Conservation (phyloP, 2,888 invertebrate genomes). For the Microdon myrmicae region DNA sequence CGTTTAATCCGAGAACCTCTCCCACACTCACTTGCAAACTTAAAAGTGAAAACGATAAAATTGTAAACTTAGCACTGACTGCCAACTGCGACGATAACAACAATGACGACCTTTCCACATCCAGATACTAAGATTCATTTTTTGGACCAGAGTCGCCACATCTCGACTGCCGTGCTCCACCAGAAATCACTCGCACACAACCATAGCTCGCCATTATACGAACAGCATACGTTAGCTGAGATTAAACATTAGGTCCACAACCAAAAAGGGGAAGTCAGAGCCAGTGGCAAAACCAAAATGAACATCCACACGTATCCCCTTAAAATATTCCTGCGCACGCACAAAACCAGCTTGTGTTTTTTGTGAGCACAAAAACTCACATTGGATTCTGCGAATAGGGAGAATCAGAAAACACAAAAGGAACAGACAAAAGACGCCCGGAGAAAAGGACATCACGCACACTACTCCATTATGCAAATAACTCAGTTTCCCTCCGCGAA, state of each 20-base stretch:
- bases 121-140: slow-evolving; percentile 51
- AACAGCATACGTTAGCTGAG: slow-evolving; percentile 27
- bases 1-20: slow-evolving; percentile 12
- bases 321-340: slow-evolving; percentile 52
- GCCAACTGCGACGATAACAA: slow-evolving; percentile 28
- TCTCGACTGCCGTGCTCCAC: slow-evolving; percentile 30
- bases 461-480: slow-evolving; percentile 39
- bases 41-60: slow-evolving; percentile 16
- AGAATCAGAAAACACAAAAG: slow-evolving; percentile 9
- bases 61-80: slow-evolving; percentile 4
- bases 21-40: slow-evolving; percentile 30
- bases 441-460: slow-evolving; percentile 21
- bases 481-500: slow-evolving; percentile 5
- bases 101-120: slow-evolving; percentile 38
- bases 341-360: slow-evolving; percentile 5
- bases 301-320: slow-evolving; percentile 38
- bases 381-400: slow-evolving; percentile 32
- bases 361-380: background rate
- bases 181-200: slow-evolving; percentile 29
- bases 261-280: slow-evolving; percentile 32
- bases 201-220: background rate
- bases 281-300: slow-evolving; percentile 22
- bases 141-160: slow-evolving; percentile 20
- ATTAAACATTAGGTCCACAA: slow-evolving; percentile 36
- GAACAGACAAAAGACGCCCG: slow-evolving; percentile 11